Conservation (phyloP, 1,140 invertebrate genomes). For the Drosophila tsacasi region DNA sequence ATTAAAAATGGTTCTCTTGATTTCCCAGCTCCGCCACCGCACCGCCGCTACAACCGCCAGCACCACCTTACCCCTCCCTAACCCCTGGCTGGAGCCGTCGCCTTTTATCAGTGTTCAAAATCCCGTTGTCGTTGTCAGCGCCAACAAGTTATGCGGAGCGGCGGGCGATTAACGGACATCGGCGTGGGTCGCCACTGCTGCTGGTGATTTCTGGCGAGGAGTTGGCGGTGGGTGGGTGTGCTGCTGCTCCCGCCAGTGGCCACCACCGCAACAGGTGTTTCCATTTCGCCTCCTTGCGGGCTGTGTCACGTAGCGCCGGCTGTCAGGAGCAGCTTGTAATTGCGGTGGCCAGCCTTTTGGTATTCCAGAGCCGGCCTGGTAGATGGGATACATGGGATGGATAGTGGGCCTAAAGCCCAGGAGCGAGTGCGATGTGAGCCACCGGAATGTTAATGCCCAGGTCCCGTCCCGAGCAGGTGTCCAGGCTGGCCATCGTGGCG, state of each 20-base stretch:
- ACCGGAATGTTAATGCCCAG: slow-evolving; percentile 49
- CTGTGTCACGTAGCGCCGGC: slow-evolving; percentile 67
- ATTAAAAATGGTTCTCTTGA: slow-evolving; percentile 81
- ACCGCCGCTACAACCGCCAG: background rate
- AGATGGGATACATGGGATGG: background rate
- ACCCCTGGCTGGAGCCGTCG: slow-evolving; percentile 13
- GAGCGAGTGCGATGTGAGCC: slow-evolving; percentile 34
- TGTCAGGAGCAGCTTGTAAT: slow-evolving; percentile 75
- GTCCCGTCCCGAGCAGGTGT: slow-evolving; percentile 42
- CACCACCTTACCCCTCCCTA: background rate
- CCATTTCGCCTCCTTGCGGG: slow-evolving; percentile 43
- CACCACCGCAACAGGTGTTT: slow-evolving; percentile 69
- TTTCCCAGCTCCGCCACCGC: slow-evolving; percentile 42
- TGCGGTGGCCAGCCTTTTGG: slow-evolving; percentile 72
- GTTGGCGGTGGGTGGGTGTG: slow-evolving; percentile 16
- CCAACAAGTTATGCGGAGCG: slow-evolving; percentile 74
- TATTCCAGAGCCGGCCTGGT: slow-evolving; percentile 60
- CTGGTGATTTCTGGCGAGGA: slow-evolving; percentile 7
- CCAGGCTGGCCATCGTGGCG: slow-evolving; percentile 32
- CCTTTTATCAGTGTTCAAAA: slow-evolving; percentile 76
- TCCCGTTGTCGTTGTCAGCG: slow-evolving; percentile 81
- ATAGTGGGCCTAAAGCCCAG: slow-evolving; percentile 16
- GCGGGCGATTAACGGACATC: slow-evolving; percentile 62
- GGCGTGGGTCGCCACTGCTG: slow-evolving; percentile 16
- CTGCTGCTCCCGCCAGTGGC: slow-evolving; percentile 39